Evolutionary conservation across 2,888 invertebrate species (phyloP), one percentile per base, ranked within the genome.

Genomic region (Lagria hirta): DNA sequence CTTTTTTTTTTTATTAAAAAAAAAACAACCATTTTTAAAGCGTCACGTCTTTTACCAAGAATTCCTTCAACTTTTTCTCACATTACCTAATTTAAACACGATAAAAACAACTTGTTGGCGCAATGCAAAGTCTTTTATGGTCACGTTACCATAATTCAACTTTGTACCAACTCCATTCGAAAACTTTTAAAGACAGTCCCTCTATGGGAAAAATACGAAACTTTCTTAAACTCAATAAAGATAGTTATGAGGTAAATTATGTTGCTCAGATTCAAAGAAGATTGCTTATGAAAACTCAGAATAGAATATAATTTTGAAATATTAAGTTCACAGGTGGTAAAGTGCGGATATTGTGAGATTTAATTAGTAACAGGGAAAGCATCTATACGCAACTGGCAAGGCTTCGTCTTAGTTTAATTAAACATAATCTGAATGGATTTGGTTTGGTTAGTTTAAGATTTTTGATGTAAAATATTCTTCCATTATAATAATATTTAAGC

Each of bases 301-400:
- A 32, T 16, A 29, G 26, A 22, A 18, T 26, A 16, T 15, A 24
- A 26, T 18, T 23, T 24, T 17, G 22, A 35, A 35, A 35, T 24
- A 33, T 33, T 16, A n/a, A 23, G 36, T 26, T 18, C 13, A 13
- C 26, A 36, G 36, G 36, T 27, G 27, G 36, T 8, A 17, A n/a
- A n/a, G n/a, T n/a, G n/a, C 17, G 3, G 18, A 36, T 36, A 36
- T 36, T 36, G 20, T 12, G 18, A 26, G 18, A 36, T 36, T 36
- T 36, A 36, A 36, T 36, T 36, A 26, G 18, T 18, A 26, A 24
- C 34, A 12, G 14, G 27, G 14, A 29, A 14, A 22, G n/a, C n/a
- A n/a, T n/a, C n/a, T n/a, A n/a, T n/a, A n/a, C n/a, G n/a, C n/a
- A n/a, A n/a, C n/a, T n/a, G n/a, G n/a, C n/a, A n/a, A n/a, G n/a